A percentile compares a stretch with the other conserved stretches of the same genome.
Evolutionary conservation across 1,140 invertebrate species (phyloP).

Genomic region (Telenomus remus): DNA sequence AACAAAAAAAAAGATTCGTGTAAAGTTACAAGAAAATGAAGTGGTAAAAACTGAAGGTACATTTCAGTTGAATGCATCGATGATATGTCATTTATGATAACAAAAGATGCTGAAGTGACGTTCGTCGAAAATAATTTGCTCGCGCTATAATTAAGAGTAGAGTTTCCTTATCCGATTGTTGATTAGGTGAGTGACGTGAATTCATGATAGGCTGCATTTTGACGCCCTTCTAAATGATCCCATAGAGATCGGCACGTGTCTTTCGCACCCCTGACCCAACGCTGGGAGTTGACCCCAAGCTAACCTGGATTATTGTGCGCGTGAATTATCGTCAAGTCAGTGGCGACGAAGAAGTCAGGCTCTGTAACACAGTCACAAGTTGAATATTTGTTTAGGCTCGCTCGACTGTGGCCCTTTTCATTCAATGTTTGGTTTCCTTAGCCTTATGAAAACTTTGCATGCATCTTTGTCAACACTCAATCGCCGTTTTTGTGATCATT

Average conservation of each 20-base stretch:
- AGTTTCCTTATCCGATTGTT: conserved; percentile 30
- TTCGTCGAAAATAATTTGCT: conserved; percentile 22
- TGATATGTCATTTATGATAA: no score
- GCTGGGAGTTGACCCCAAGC: conserved; percentile 35
- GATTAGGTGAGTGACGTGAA: conserved; percentile 49
- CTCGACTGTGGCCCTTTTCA: conserved; percentile 15
- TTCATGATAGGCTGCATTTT: conserved; percentile 60
- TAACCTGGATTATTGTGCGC: conserved; percentile 52
- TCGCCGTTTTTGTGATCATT: not conserved
- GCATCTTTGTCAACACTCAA: not conserved
- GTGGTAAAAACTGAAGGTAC: no score
- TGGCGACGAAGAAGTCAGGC: conserved; percentile 41
- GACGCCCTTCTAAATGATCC: conserved; percentile 65
- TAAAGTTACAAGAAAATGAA: no score
- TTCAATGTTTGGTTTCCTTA: not conserved
- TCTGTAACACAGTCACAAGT: conserved; percentile 28
- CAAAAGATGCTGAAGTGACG: conserved; percentile 4
- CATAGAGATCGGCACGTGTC: conserved; percentile 72
- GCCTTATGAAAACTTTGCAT: conserved; percentile 1
- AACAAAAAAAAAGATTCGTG: no score
- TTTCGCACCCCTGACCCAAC: conserved; percentile 57
- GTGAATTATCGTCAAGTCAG: conserved; percentile 56
- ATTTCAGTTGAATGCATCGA: no score
- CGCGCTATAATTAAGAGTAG: conserved; percentile 28
- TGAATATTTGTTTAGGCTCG: conserved; percentile 56